Base-by-base conservation (phyloP, 1,140 invertebrate genomes). In the Amphibalanus amphitrite region DNA sequence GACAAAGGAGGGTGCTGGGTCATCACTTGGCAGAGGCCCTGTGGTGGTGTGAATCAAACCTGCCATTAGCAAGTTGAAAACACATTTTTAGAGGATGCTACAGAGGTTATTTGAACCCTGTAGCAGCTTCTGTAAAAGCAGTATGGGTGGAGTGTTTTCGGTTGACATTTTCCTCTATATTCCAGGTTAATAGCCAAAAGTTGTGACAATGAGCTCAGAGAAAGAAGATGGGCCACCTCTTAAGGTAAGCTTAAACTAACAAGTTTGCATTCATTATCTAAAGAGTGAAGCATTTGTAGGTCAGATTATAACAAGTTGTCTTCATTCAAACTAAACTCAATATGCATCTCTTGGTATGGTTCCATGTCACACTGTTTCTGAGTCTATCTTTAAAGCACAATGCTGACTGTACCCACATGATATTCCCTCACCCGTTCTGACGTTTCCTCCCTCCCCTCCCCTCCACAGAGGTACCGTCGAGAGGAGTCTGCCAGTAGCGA, bases 381-480 rank as follows among this genome's bases (percentile, higher is more conserved):
- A 59, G 47, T 59, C 1, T 13, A 23, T 20, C 20, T 13, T 20
- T 59, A 20, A 13, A 59, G 1, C 6, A 59, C 47, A 13, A 8
- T 17, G 6, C 38, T 38, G 38, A 8, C 38, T 8, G 38, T 17
- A 38, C 38, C 38, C 6, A 17, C 38, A 38, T 17, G 17, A 17
- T 6, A 38, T 38, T 38, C 38, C 38, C 17, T 38, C 38, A 38
- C 38, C 38, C 38, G 6, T 8, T 17, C 38, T 38, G 6, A 38
- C 17, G 38, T 38, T 17, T 38, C 6, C 10, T 59, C 3, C 47
- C 47, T 59, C 47, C 17, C 6, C 20, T 17, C 10, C 28, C 1
- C 25, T 23, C 79, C 76, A 40, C 73, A 78, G 77, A 75, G 78
- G 70, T 78, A 78, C 69, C 72, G 78, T 25, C 74, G 77, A 6